Percentiles rank a stretch among this genome's conserved stretches.
These are phyloP conservation scores for Campoplex capitator DNA, from an alignment of 2,888 invertebrate species.

Conservation along the genomic window DNA sequence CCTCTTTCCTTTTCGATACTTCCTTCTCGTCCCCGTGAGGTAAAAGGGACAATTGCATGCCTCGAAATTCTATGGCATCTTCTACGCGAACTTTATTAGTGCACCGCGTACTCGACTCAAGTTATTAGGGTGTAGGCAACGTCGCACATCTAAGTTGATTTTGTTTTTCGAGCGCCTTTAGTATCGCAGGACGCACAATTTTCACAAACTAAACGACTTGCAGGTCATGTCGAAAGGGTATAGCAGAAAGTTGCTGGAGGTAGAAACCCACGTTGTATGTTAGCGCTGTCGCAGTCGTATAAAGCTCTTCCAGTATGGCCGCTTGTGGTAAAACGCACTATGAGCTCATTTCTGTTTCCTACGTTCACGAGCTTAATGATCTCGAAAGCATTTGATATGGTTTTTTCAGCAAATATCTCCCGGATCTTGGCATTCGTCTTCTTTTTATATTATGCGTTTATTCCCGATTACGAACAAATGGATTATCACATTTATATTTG, in stretches of 20 bases:
- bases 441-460: slow-evolving; percentile 2
- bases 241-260: slow-evolving; percentile 25
- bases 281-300: slow-evolving; percentile 14
- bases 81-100: slow-evolving; percentile 3
- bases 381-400: slow-evolving; percentile 42
- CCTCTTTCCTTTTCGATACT: slow-evolving; percentile 4
- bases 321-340: slow-evolving; percentile 4
- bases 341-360: slow-evolving; percentile 29
- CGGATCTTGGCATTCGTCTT: neutral
- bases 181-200: slow-evolving; percentile 42
- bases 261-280: slow-evolving; percentile 11
- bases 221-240: slow-evolving; percentile 5
- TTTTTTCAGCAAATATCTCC: neutral
- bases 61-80: slow-evolving; percentile 39
- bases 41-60: slow-evolving; percentile 51
- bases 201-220: slow-evolving; percentile 29
- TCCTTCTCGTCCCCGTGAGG: slow-evolving; percentile 27
- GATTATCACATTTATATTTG: slow-evolving; percentile 41
- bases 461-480: neutral
- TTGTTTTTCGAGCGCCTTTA: slow-evolving; percentile 37
- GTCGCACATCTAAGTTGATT: slow-evolving; percentile 45
- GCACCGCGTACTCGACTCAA: neutral
- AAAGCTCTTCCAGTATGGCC: neutral
- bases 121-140: neutral
- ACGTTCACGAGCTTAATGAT: slow-evolving; percentile 9